These are phyloP conservation scores for Rhizomys pruinosus DNA, from an alignment of 2,113 vertebrate species.

Conservation along the genomic window DNA sequence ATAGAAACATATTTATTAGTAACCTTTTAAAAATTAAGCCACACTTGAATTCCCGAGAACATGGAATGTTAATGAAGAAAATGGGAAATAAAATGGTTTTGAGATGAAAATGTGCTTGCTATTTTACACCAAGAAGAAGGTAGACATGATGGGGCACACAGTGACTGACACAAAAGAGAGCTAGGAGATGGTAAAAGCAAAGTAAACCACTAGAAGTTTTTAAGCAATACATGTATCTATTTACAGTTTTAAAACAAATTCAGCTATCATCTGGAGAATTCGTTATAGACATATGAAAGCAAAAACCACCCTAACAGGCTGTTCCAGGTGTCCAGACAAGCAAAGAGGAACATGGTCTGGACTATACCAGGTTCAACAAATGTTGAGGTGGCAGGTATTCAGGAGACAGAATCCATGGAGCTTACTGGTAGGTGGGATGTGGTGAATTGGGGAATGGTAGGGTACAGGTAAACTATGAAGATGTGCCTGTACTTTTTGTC, in stretches of 20 bases:
- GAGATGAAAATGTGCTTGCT: neutral
- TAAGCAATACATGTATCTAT: neutral
- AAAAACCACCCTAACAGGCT: neutral
- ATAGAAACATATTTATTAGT: neutral
- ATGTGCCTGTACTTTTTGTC: neutral
- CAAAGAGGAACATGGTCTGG: neutral
- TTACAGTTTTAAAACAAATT: conserved; percentile 31
- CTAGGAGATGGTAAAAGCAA: neutral
- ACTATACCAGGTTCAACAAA: too few relatives aligned
- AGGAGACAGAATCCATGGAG: neutral
- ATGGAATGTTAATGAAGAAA: neutral
- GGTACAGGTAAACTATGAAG: neutral
- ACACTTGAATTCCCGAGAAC: neutral
- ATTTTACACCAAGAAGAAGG: neutral
- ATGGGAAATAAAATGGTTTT: neutral
- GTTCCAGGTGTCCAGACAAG: neutral
- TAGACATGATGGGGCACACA: neutral
- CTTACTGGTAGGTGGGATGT: neutral
- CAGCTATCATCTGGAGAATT: neutral
- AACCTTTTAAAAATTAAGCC: neutral
- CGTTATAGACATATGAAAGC: neutral
- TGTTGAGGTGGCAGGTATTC: too few relatives aligned
- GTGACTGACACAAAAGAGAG: neutral
- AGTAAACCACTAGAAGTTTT: neutral
- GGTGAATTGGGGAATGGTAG: neutral